Base-by-base conservation (phyloP, 2,888 invertebrate genomes). In the Leptogaster cylindrica region DNA sequence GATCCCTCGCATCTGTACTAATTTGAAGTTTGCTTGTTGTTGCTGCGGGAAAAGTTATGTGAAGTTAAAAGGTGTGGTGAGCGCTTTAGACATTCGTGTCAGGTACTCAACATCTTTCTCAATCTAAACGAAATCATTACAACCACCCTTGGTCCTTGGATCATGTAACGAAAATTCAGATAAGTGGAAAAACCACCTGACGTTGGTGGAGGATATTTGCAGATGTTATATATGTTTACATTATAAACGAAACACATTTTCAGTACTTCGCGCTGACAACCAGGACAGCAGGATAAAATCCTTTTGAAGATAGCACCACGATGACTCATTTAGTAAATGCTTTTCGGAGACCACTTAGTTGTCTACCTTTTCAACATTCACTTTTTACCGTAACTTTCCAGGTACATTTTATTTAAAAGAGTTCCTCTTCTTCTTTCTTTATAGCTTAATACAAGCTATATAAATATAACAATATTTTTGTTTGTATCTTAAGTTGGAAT, bases 31-130 rank as follows among this genome's bases (percentile, higher is more conserved):
- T 36, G 12, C 36, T 10, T 36, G 10, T 10, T 36, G n/a, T 36
- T n/a, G 12, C n/a, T 36, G 39, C 51, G 63, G 14, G 16, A 50
- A 65, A 67, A 28, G 48, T 25, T 70, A 39, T 5, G 28, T 46
- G 25, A 55, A 25, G 48, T n/a, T 18, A 6, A 23, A 33, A n/a
- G 14, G 50, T 39, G n/a, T 36, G 31, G 48, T 46, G 14, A 39
- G 52, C 18, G 44, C 18, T 20, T 36, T n/a, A n/a, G n/a, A n/a
- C n/a, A n/a, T n/a, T n/a, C n/a, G n/a, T n/a, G n/a, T n/a, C n/a
- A n/a, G n/a, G n/a, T n/a, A n/a, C n/a, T n/a, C n/a, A n/a, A n/a
- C n/a, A n/a, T n/a, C n/a, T n/a, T n/a, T n/a, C n/a, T n/a, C n/a
- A n/a, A n/a, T n/a, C n/a, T n/a, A n/a, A n/a, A n/a, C n/a, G n/a